These are phyloP conservation scores for Pseudeuparius sepicola DNA, from an alignment of 2,888 invertebrate genomes.

Conservation along the genomic window DNA sequence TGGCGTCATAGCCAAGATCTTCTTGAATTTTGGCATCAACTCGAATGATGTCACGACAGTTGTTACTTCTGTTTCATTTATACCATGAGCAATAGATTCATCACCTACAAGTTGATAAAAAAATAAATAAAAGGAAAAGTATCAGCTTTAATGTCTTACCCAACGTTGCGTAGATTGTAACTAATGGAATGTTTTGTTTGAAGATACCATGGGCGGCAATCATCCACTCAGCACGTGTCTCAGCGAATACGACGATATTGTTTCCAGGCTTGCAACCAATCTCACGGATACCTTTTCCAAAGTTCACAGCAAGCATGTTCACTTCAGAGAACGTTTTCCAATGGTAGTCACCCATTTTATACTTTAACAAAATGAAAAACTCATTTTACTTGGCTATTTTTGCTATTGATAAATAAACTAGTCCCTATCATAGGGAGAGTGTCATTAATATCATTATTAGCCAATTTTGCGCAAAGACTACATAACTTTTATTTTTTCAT, in stretches of 20 bases:
- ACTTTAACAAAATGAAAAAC: slow-evolving; percentile 45
- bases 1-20: slow-evolving; percentile 62
- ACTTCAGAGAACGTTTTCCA: slow-evolving; percentile 81
- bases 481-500: too few relatives aligned
- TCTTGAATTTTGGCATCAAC: slow-evolving; percentile 81
- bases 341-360: slow-evolving; percentile 84
- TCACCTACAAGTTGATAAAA: slow-evolving; percentile 49
- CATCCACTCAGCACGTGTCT: slow-evolving; percentile 98
- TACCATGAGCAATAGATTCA: slow-evolving; percentile 92
- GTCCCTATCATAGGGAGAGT: too few relatives aligned
- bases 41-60: slow-evolving; percentile 90
- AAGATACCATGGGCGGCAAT: slow-evolving; percentile 93
- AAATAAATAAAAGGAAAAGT: slow-evolving; percentile 6
- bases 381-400: too few relatives aligned
- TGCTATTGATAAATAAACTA: too few relatives aligned
- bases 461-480: too few relatives aligned
- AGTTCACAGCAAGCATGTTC: slow-evolving; percentile 61
- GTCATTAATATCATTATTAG: too few relatives aligned
- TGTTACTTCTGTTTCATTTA: slow-evolving; percentile 92
- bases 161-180: slow-evolving; percentile 93
- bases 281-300: slow-evolving; percentile 77
- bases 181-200: slow-evolving; percentile 89
- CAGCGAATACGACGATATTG: slow-evolving; percentile 90
- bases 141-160: slow-evolving; percentile 17
- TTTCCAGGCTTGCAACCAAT: slow-evolving; percentile 62